A percentile compares a stretch with the other conserved stretches of the same genome.
These are phyloP conservation scores for Characodon lateralis DNA, from an alignment of 2,797 vertebrate genomes.

Conservation along the genomic window DNA sequence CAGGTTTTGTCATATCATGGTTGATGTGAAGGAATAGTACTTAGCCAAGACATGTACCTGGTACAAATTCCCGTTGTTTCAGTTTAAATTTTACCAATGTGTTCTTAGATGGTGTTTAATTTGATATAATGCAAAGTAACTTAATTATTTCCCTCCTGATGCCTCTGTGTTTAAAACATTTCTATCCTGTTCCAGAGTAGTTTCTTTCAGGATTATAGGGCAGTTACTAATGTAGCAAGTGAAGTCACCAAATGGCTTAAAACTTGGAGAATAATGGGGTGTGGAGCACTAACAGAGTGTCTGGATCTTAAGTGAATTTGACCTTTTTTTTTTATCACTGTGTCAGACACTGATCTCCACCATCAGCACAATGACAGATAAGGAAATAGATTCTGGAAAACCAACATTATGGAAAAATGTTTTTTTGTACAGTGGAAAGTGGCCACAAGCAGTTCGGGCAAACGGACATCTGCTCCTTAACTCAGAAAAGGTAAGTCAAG, in stretches of 20 bases:
- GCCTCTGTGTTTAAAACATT: not conserved
- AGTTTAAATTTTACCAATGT: not conserved
- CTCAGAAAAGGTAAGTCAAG: constrained; percentile 91
- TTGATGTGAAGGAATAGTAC: not conserved
- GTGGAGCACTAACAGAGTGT: not conserved
- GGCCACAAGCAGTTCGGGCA: constrained; percentile 92
- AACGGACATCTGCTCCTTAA: constrained; percentile 98
- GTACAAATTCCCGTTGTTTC: not conserved
- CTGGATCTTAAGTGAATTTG: not conserved
- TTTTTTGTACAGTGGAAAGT: constrained; percentile 85
- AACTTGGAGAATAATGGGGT: not conserved
- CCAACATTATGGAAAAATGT: not conserved
- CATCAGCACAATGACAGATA: not conserved
- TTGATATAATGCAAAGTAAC: not conserved
- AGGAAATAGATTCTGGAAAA: not conserved
- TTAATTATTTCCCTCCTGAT: not conserved
- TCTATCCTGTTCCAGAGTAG: not conserved
- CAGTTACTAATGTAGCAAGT: not conserved
- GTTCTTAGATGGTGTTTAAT: not conserved
- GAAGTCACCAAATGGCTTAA: not conserved
- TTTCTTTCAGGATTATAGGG: not conserved
- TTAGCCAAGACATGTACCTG: not conserved
- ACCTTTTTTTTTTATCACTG: not conserved
- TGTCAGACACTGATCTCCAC: not conserved
- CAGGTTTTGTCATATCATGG: not conserved